A percentile compares a stretch with the other conserved stretches of the same genome.
These are phyloP conservation scores for Pachymerium ferrugineum DNA, from an alignment of 2,888 invertebrate species.

Conservation along the genomic window DNA sequence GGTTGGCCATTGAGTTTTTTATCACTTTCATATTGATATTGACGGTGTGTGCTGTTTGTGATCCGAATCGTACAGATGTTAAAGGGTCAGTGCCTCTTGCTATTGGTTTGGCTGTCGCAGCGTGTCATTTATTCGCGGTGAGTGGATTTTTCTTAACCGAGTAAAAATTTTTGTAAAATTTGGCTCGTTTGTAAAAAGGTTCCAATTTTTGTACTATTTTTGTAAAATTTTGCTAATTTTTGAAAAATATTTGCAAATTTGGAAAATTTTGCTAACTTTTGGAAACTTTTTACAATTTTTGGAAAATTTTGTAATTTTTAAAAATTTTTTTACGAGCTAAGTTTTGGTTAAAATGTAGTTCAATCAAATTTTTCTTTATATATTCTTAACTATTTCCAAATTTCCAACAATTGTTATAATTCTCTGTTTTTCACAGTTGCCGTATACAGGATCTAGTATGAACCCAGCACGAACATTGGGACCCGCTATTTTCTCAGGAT, in stretches of 20 bases:
- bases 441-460: slow-evolving; percentile 80
- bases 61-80: slow-evolving; percentile 69
- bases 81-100: slow-evolving; percentile 75
- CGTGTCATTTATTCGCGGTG: slow-evolving; percentile 79
- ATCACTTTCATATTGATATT: slow-evolving; percentile 82
- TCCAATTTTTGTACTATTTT: no score
- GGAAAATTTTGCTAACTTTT: no score
- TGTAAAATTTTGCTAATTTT: no score
- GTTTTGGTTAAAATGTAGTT: no score
- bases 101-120: slow-evolving; percentile 77
- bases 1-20: slow-evolving; percentile 73
- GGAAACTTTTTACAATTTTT: no score
- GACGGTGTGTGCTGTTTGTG: slow-evolving; percentile 76
- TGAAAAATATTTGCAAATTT: no score
- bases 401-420: no score
- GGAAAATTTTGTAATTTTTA: no score
- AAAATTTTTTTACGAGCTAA: no score
- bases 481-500: slow-evolving; percentile 69
- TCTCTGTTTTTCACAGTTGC: slow-evolving; percentile 52
- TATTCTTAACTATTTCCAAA: no score
- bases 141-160: slow-evolving; percentile 50
- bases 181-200: no score
- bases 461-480: slow-evolving; percentile 87
- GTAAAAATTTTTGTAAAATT: neutral
- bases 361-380: no score